phyloP scores from a whole-genome alignment of 2,113 vertebrate species.

The Hydropotes inermis region DNA sequence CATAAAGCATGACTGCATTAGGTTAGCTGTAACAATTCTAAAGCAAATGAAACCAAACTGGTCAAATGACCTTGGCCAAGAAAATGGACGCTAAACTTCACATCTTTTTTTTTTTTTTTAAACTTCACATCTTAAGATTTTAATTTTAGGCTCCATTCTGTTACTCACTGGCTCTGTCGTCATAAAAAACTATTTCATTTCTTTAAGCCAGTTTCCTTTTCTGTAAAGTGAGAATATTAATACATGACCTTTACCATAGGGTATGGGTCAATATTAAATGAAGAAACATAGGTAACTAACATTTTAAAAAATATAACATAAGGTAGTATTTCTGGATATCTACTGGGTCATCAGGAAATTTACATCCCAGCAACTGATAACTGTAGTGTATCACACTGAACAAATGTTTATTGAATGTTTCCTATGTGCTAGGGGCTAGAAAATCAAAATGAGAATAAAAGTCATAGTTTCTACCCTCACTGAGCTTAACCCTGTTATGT shows the following conservation, averaged over 20 bases:
- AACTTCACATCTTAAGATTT: neutral
- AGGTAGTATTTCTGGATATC: neutral
- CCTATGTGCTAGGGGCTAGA: neutral
- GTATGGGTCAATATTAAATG: neutral
- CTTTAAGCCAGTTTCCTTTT: neutral
- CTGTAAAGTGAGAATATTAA: conserved; percentile 13
- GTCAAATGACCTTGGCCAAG: neutral
- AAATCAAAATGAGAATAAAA: conserved; percentile 11
- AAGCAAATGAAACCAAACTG: neutral
- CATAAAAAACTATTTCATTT: conserved; percentile 13
- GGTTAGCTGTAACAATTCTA: neutral
- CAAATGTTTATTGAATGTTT: neutral
- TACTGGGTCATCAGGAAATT: neutral
- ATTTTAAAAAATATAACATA: neutral
- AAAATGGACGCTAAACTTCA: neutral
- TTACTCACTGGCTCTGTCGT: neutral
- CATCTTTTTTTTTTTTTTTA: neutral
- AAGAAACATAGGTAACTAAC: neutral
- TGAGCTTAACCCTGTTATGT: neutral
- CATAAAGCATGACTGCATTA: neutral
- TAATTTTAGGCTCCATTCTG: conserved; percentile 27
- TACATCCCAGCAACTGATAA: neutral
- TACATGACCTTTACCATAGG: neutral
- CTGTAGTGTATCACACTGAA: neutral
- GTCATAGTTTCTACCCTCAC: neutral